Evolutionary conservation across 2,113 vertebrate species (phyloP).

Genomic region (Atrichornis clamosus): DNA sequence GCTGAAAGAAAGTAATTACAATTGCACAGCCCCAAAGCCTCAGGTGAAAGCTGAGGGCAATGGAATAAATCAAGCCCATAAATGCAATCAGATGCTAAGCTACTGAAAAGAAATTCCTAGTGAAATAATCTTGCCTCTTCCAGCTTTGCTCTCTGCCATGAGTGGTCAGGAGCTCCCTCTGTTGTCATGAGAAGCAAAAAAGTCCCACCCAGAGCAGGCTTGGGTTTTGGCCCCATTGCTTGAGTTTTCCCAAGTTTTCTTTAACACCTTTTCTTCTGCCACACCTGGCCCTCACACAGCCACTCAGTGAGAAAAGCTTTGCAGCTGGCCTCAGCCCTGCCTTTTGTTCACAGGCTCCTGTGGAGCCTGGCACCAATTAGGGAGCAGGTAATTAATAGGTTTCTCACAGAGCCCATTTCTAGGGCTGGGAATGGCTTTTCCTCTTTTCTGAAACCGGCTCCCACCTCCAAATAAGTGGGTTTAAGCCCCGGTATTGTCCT

Average conservation of each 20-base stretch:
- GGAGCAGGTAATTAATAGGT: not conserved
- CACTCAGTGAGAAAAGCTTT: not conserved
- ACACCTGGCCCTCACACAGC: not conserved
- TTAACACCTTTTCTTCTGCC: not conserved
- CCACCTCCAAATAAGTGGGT: fast-evolving
- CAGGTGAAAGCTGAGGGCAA: not conserved
- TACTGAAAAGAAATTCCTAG: not conserved
- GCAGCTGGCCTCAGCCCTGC: no score
- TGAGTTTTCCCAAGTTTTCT: not conserved
- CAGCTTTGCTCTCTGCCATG: not conserved
- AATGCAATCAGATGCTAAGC: not conserved
- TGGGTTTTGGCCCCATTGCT: not conserved
- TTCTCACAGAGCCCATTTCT: not conserved
- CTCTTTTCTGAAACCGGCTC: not conserved
- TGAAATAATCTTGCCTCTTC: not conserved
- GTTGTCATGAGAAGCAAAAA: not conserved
- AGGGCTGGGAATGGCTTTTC: not conserved
- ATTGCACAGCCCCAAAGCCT: not conserved
- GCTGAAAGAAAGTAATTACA: not conserved
- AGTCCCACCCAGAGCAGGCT: not conserved
- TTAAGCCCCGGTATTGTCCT: not conserved
- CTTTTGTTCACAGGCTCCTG: not conserved
- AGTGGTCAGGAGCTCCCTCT: not conserved
- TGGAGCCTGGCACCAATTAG: not conserved
- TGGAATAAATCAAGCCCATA: not conserved